Conservation (phyloP, 1,140 invertebrate genomes). For the Drosophila sturtevanti region DNA sequence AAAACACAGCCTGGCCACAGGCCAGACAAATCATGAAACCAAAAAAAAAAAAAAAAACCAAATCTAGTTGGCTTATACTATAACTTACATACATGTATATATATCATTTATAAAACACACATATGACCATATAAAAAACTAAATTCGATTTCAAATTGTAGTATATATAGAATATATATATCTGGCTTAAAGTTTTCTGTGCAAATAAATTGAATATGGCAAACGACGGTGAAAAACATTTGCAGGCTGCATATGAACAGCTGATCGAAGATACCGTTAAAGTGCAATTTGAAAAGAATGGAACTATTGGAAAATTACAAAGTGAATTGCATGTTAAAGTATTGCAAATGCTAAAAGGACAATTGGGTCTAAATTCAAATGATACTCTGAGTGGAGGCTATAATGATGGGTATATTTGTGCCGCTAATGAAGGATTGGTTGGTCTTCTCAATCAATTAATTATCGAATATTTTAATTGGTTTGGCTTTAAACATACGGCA, state of each 20-base stretch:
- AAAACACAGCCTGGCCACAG: constrained; percentile 27
- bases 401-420: neutral
- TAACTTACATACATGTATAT: neutral
- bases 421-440: constrained; percentile 17
- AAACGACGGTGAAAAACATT: neutral
- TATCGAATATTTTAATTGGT: constrained; percentile 67
- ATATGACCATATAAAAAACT: neutral
- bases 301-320: constrained; percentile 37
- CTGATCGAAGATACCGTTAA: constrained; percentile 45
- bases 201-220: constrained; percentile 30
- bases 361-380: constrained; percentile 10
- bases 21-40: constrained; percentile 29
- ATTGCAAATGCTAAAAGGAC: constrained; percentile 35
- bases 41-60: constrained; percentile 5
- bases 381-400: constrained; percentile 25
- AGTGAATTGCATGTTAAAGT: constrained; percentile 56
- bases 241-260: constrained; percentile 18
- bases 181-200: constrained; percentile 1
- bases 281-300: constrained; percentile 44
- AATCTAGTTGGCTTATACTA: constrained; percentile 2
- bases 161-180: neutral
- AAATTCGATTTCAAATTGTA: constrained; percentile 6
- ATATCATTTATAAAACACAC: neutral
- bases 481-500: constrained; percentile 61
- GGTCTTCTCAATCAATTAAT: constrained; percentile 56